Conservation (phyloP, 2,113 vertebrate genomes). For the Agapornis roseicollis region DNA sequence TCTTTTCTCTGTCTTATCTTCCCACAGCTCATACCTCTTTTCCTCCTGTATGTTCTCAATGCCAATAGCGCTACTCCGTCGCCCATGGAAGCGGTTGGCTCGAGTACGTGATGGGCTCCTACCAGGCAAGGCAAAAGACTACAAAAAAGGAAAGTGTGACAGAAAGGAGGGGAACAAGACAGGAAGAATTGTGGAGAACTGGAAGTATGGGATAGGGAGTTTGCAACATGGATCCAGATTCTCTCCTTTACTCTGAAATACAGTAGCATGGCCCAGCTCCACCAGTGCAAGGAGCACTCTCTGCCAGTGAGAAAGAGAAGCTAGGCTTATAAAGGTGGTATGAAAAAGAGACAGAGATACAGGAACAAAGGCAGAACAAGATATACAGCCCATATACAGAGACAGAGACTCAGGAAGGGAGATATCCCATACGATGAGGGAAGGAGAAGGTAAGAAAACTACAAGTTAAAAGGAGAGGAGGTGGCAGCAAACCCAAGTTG, state of each 20-base stretch:
- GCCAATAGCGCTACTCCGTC: constrained; percentile 89
- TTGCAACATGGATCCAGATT: not conserved
- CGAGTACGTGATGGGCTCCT: constrained; percentile 69
- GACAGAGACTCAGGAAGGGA: not conserved
- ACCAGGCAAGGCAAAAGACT: constrained; percentile 73
- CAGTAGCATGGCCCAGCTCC: not conserved
- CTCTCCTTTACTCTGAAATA: not conserved
- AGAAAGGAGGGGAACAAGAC: not conserved
- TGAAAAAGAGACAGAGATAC: not conserved
- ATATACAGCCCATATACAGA: not conserved
- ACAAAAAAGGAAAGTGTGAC: constrained; percentile 41
- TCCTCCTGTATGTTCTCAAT: constrained; percentile 94
- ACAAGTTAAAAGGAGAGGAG: not conserved
- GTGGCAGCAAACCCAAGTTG: not conserved
- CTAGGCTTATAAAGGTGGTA: not conserved
- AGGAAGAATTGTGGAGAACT: not conserved
- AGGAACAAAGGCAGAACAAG: not conserved
- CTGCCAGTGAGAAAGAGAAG: not conserved
- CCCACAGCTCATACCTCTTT: constrained; percentile 79
- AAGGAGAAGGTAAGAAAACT: not conserved
- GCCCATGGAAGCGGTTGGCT: constrained; percentile 77
- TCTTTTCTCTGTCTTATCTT: not conserved
- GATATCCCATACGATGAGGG: not conserved
- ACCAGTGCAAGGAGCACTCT: not conserved
- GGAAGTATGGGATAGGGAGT: not conserved